Base-by-base conservation (phyloP, 2,113 vertebrate genomes). In the Saguinus midas region DNA sequence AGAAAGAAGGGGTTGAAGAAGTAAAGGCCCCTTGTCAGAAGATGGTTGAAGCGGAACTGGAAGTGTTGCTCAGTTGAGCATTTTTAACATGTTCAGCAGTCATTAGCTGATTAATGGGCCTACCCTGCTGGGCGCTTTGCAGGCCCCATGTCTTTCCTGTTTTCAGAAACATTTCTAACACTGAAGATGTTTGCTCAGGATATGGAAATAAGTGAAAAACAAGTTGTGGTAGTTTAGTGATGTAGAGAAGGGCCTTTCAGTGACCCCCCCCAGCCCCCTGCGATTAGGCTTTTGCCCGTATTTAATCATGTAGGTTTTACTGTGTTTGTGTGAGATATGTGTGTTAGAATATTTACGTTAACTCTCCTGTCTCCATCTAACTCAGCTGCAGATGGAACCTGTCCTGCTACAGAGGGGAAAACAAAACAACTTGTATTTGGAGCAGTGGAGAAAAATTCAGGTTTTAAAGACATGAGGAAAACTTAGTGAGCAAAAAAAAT, bases 251-350 rank as follows among this genome's bases (percentile, higher is more conserved):
- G 40, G 27, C 57, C 70, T 25, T 52, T 55, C 43, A 84, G 4
- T 79, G n/a, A 72, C n/a, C 37, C 29, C 82, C 29, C 23, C 4
- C 6, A 29, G 5, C 5, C 32, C 14, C 11, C 43, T 64, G 27
- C 45, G 3, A 45, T 52, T 75, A 70, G 27, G 21, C 40, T 81
- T 78, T 96, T 87, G 66, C 21, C 27, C 78, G 5, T 78, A 87
- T 96, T 97, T 89, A 95, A 89, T 96, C 40, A 68, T 89, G 11
- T 78, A 27, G 70, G 32, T 91, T 96, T 91, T 87, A 85, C 73
- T 95, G 12, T 87, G 32, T 55, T 8, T 64, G 17, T 78, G 43
- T 94, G 90, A 84, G 40, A 37, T 75, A 55, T 64, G 6, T 45
- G 29, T 72, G 5, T 79, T 35, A 75, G 78, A 80, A 58, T 92